phyloP scores from a whole-genome alignment of 1,140 invertebrate species.

The Zaprionus camerounensis region DNA sequence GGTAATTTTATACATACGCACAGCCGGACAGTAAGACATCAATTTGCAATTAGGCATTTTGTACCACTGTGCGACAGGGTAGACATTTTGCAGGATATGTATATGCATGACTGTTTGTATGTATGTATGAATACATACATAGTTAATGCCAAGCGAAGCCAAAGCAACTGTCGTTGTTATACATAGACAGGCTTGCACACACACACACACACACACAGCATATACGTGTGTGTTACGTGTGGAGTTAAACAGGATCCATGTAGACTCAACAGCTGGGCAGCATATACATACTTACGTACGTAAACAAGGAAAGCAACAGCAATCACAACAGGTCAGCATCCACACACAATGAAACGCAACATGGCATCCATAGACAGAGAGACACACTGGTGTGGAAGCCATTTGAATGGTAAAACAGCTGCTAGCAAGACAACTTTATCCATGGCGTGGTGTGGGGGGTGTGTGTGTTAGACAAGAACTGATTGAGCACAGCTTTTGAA shows the following conservation, averaged over 20 bases:
- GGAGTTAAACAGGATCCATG: conserved; percentile 64
- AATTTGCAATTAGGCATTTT: background rate
- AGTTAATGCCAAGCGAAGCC: conserved; percentile 54
- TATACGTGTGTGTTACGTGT: conserved; percentile 20
- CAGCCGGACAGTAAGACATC: conserved; percentile 11
- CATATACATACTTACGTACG: conserved; percentile 12
- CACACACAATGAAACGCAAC: conserved; percentile 43
- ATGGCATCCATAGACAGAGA: conserved; percentile 45
- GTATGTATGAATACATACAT: conserved; percentile 16
- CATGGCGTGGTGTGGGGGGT: conserved; percentile 2
- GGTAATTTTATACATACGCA: background rate
- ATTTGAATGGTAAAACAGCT: conserved; percentile 62
- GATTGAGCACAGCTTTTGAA: conserved; percentile 20
- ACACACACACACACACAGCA: background rate
- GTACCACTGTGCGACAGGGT: conserved; percentile 49
- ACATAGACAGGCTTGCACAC: conserved; percentile 15
- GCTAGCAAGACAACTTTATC: conserved; percentile 41
- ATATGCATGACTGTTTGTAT: background rate
- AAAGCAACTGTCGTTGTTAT: conserved; percentile 64
- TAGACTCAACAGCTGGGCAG: conserved; percentile 71
- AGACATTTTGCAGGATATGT: conserved; percentile 69
- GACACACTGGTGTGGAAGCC: conserved; percentile 56
- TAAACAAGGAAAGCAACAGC: conserved; percentile 41
- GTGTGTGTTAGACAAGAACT: conserved; percentile 1
- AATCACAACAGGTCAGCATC: conserved; percentile 55